Evolutionary conservation across 2,113 vertebrate species (phyloP).

Genomic region (Phyllostomus discolor): DNA sequence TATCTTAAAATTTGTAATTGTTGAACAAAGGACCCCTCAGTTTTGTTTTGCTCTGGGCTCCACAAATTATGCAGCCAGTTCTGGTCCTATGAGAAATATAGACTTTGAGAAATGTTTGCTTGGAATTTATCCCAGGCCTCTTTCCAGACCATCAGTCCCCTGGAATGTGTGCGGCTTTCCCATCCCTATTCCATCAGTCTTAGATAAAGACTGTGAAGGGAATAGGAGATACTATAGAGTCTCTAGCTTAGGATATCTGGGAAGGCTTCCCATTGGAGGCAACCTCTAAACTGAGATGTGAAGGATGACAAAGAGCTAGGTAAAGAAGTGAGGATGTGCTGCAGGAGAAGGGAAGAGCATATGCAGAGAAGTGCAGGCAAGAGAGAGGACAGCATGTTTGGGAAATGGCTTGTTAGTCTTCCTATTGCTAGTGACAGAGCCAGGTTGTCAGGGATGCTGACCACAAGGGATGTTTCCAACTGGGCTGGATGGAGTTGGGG

Average conservation of each 20-base stretch:
- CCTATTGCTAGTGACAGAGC: background rate
- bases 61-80: background rate
- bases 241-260: background rate
- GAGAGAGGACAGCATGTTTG: background rate
- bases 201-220: background rate
- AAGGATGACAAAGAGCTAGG: background rate
- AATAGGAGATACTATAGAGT: background rate
- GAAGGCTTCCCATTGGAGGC: background rate
- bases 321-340: background rate
- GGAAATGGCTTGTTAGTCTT: background rate
- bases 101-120: background rate
- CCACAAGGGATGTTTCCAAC: background rate
- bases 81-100: background rate
- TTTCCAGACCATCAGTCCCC: background rate
- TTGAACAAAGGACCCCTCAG: background rate
- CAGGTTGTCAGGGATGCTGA: rapidly evolving
- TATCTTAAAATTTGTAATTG: background rate
- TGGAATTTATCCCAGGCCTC: background rate
- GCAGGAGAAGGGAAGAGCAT: background rate
- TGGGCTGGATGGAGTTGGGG: background rate
- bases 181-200: background rate
- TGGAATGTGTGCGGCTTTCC: background rate
- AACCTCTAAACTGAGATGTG: background rate
- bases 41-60: background rate
- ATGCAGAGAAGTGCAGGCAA: no score